Evolutionary conservation across 1,140 invertebrate genomes (phyloP).

Genomic region (Mactra quadrangularis): DNA sequence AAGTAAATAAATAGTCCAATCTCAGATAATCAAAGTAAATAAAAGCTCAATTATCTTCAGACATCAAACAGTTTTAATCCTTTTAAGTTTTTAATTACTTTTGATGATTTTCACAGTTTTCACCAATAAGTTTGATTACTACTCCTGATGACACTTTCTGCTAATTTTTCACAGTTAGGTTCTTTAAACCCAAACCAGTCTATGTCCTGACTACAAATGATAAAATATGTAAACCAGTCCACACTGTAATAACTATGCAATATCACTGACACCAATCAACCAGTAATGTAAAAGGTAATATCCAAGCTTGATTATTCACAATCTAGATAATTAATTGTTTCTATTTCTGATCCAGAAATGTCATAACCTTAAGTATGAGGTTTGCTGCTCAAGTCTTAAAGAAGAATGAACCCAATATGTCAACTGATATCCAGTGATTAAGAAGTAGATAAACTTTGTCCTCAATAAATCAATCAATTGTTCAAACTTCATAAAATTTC

Average conservation of each 20-base stretch:
- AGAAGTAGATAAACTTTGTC: neutral
- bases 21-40: conserved; percentile 10
- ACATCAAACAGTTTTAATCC: neutral
- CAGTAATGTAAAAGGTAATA: conserved; percentile 16
- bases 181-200: conserved; percentile 13
- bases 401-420: conserved; percentile 1
- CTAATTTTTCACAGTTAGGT: conserved; percentile 25
- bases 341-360: conserved; percentile 1
- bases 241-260: conserved; percentile 6
- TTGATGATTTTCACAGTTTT: conserved; percentile 15
- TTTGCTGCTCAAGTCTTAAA: neutral
- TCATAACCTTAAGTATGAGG: neutral
- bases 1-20: neutral
- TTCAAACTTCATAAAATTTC: conserved; percentile 3
- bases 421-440: neutral
- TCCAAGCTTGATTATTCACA: conserved; percentile 9
- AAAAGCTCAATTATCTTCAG: neutral
- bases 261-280: conserved; percentile 28
- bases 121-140: conserved; percentile 11
- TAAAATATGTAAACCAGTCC: conserved; percentile 21
- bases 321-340: conserved; percentile 10
- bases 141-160: conserved; percentile 28
- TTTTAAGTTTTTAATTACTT: neutral
- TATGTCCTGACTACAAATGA: neutral
- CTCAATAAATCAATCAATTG: neutral